phyloP scores from a whole-genome alignment of 2,797 vertebrate genomes.

The Cottoperca gobio region DNA sequence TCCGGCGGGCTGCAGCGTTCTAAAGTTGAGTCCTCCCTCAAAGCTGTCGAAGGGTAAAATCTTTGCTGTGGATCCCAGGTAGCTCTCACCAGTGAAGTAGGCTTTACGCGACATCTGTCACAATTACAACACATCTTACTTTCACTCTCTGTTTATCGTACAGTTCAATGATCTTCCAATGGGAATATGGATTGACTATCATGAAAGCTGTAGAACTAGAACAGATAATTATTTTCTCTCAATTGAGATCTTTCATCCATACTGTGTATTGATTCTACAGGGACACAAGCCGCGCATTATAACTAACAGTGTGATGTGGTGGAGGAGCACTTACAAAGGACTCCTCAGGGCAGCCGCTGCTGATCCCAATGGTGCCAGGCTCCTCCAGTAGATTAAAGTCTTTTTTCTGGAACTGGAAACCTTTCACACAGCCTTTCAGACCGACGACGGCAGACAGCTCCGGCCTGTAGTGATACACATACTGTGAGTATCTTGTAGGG shows the following conservation, averaged over 20 bases:
- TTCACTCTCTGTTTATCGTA: background rate
- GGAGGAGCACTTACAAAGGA: constrained; percentile 86
- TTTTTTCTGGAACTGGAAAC: constrained; percentile 99
- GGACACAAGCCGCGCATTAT: background rate
- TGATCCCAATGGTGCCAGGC: constrained; percentile 94
- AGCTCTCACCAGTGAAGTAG: constrained; percentile 93
- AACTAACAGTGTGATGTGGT: background rate
- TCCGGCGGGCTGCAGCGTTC: constrained; percentile 90
- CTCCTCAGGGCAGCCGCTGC: constrained; percentile 96
- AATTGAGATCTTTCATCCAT: background rate
- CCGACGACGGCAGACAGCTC: constrained; percentile 87
- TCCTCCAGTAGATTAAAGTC: constrained; percentile 97
- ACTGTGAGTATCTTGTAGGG: background rate
- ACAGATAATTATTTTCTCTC: constrained; percentile 1
- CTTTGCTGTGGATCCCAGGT: constrained; percentile 91
- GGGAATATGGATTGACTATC: background rate
- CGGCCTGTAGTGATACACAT: constrained; percentile 70
- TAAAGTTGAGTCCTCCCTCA: constrained; percentile 95
- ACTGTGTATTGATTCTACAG: background rate
- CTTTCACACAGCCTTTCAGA: constrained; percentile 96
- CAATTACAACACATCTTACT: constrained; percentile 31
- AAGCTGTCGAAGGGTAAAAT: constrained; percentile 89
- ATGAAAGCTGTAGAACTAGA: constrained; percentile 9
- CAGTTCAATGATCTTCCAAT: background rate
- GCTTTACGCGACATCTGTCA: constrained; percentile 93